Evolutionary conservation across 2,888 invertebrate genomes (phyloP), one percentile per base, ranked within the genome.

Genomic region (Drosophila anomelani): DNA sequence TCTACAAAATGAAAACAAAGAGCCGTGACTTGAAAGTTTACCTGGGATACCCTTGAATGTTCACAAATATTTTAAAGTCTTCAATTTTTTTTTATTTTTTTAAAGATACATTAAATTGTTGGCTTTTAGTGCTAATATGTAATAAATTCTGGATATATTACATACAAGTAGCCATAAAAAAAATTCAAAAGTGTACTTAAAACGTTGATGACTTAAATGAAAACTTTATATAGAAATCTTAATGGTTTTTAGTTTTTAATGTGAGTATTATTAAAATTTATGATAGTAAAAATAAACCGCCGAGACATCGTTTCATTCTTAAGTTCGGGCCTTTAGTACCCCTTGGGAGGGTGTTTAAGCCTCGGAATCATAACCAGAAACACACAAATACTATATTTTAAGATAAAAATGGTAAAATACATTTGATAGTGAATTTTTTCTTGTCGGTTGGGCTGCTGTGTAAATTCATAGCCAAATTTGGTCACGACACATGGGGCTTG

Each of bases 361-460:
- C 29, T 32, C 20, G 43, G 32, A 53, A 51, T 51, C 60, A 55
- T 34, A 61, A 59, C 66, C 57, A 63, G 41, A 32, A 32, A 54
- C 34, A 32, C 15, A 63, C 46, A 67, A 72, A 69, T 71, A 38
- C 53, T 34, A 69, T 69, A 43, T 61, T 38, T 56, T n/a, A 3
- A 44, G 63, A 56, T 62, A 43, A 56, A 70, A 56, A 54, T 55
- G 69, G 67, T 39, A 60, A 51, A 53, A 67, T 59, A 61, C 67
- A 76, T 75, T 85, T 78, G 77, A 88, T 83, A 88, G 85, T 78
- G 84, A 73, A 68, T 80, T 79, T 83, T 64, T 55, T 44, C 43
- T 60, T 41, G 53, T 68, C 39, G 13, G 5, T 7, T 26, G 74
- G 67, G 73, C 75, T 71, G 56, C 69, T 55, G 70, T 55, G 54